Evolutionary conservation across 2,797 vertebrate species (phyloP), one percentile per base, ranked within the genome.

Genomic region (Miichthys miiuy): DNA sequence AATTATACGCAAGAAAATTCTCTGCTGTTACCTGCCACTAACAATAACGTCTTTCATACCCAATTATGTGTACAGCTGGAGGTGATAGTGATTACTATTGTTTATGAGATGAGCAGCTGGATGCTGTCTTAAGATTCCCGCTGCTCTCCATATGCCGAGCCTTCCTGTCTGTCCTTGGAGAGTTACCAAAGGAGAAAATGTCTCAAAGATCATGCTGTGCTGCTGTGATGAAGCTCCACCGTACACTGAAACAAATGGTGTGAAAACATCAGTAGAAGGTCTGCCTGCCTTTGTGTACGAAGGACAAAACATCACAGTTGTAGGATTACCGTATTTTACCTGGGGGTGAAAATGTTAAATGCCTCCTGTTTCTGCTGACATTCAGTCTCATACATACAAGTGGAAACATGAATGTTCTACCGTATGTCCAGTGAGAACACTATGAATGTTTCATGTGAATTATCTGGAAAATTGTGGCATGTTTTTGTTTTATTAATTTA

Each of bases 81-180:
- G 69, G 82, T 73, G 83, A 81, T 77, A 4, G 74, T 79, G 85
- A 75, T 87, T 81, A 72, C 73, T 85, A 3, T 72, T 85, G 82
- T 87, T 86, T 90, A 82, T 79, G 61, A 84, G 84, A 84, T 51
- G 75, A 88, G 73, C 88, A 89, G 84, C 80, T 88, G 72, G 67
- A 83, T 80, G 75, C 34, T 82, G 71, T 88, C 60, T 68, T 47
- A 20, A 52, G 77, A 84, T 79, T 81, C 72, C 75, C 42, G 65
- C 71, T 72, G 80, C 85, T 80, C 75, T 80, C 76, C 63, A 50
- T 46, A 66, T 72, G 60, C 42, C 5, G 12, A 71, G 56, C 34
- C 51, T 76, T 79, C 62, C 51, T 68, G 51, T 55, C 54, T 50
- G 67, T 72, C 51, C 60, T 71, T 79, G 79, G 69, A 86, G 78